phyloP scores from a whole-genome alignment of 2,113 vertebrate species.

The Atractosteus spatula region DNA sequence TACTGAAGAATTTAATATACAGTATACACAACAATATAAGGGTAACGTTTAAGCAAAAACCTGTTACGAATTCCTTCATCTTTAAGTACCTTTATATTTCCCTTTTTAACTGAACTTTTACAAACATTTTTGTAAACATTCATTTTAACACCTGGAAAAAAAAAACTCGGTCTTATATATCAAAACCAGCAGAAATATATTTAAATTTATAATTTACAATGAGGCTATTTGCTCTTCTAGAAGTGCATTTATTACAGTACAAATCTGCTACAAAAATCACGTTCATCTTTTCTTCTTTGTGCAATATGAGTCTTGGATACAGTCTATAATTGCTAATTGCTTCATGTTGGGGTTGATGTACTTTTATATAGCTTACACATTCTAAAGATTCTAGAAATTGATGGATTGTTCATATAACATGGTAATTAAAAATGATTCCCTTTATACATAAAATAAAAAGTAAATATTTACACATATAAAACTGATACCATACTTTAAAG shows the following conservation, averaged over 20 bases:
- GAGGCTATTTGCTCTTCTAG: too few species aligned
- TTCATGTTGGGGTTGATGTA: background rate
- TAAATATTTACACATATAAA: conserved; percentile 14
- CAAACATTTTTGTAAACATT: too few species aligned
- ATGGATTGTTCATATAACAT: background rate
- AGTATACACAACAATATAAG: too few species aligned
- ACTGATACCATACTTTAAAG: background rate
- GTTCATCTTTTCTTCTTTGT: conserved; percentile 6
- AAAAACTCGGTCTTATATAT: background rate
- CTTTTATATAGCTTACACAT: background rate
- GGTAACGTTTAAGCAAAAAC: too few species aligned
- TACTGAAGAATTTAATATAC: too few species aligned
- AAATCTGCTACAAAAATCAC: conserved; percentile 55
- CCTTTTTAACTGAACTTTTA: too few species aligned
- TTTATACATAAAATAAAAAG: conserved; percentile 13
- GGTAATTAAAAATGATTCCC: background rate
- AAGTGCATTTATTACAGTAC: conserved; percentile 59
- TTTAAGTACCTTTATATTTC: too few species aligned
- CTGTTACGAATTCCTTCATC: too few species aligned
- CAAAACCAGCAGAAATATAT: background rate
- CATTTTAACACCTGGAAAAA: background rate
- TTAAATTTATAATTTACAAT: background rate
- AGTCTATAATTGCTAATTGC: background rate
- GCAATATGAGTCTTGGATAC: background rate
- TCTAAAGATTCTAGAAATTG: background rate